Evolutionary conservation across 2,888 invertebrate genomes (phyloP).

Genomic region (Ectobius pallidus): DNA sequence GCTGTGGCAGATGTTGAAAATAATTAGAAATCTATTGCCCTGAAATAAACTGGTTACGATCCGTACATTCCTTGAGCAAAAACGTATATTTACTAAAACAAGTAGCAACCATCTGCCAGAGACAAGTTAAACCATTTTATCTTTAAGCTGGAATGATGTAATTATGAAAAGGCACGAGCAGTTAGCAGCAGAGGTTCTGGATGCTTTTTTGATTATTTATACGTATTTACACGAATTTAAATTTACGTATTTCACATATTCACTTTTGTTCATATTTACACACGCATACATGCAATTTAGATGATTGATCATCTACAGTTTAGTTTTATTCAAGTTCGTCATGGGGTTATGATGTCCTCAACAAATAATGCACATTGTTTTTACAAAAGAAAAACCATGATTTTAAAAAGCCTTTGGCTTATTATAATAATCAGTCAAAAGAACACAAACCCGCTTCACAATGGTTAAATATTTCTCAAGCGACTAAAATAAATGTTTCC

Average conservation of each 20-base stretch:
- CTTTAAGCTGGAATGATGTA: no score
- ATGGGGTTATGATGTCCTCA: no score
- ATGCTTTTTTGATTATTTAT: slow-evolving; percentile 35
- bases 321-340: no score
- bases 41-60: no score
- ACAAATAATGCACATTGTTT: not conserved
- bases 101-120: not conserved
- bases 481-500: not conserved
- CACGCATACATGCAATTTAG: not conserved
- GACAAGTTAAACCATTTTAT: no score
- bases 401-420: slow-evolving; percentile 9
- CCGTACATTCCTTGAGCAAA: slow-evolving; percentile 4
- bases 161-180: no score
- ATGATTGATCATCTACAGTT: not conserved
- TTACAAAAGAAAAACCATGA: not conserved
- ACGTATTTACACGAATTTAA: slow-evolving; percentile 33
- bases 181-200: not conserved
- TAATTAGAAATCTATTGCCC: no score
- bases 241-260: slow-evolving; percentile 36
- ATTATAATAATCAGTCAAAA: not conserved
- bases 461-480: not conserved
- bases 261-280: slow-evolving; percentile 12
- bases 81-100: not conserved
- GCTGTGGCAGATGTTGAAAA: not conserved
- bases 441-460: not conserved